phyloP scores from a whole-genome alignment of 1,140 invertebrate species.

The Radopholus similis region DNA sequence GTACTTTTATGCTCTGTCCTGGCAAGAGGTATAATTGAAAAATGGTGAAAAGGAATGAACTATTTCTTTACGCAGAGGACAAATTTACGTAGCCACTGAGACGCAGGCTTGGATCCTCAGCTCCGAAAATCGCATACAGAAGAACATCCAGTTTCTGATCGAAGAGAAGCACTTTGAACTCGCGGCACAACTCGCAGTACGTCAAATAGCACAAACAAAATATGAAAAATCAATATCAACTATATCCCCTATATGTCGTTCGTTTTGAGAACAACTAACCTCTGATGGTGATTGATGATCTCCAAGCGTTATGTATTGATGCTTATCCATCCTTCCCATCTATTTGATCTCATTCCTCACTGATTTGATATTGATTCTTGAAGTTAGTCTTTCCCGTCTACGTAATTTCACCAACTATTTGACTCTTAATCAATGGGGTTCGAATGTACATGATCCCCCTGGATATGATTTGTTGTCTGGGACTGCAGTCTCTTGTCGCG shows the following conservation, averaged over 20 bases:
- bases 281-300: no score
- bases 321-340: no score
- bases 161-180: constrained; percentile 41
- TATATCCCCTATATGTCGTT: not conserved
- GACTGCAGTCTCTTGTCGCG: no score
- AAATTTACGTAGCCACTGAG: constrained; percentile 31
- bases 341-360: no score
- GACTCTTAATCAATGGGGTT: no score
- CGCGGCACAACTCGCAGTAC: constrained; percentile 32
- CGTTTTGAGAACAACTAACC: not conserved
- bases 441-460: no score
- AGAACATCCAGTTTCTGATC: constrained; percentile 27
- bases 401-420: no score
- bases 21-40: constrained; percentile 17
- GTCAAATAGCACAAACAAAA: not conserved
- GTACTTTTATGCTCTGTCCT: constrained; percentile 6
- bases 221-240: not conserved
- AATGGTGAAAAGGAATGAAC: constrained; percentile 4
- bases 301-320: no score
- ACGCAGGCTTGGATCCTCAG: constrained; percentile 24
- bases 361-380: no score
- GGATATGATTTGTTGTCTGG: no score
- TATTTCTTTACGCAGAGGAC: constrained; percentile 29
- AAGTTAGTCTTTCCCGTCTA: no score
- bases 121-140: constrained; percentile 23